Percentiles rank a stretch among this genome's conserved stretches.
Conservation (phyloP, 2,797 vertebrate genomes). For the Dromococcyx pavoninus region DNA sequence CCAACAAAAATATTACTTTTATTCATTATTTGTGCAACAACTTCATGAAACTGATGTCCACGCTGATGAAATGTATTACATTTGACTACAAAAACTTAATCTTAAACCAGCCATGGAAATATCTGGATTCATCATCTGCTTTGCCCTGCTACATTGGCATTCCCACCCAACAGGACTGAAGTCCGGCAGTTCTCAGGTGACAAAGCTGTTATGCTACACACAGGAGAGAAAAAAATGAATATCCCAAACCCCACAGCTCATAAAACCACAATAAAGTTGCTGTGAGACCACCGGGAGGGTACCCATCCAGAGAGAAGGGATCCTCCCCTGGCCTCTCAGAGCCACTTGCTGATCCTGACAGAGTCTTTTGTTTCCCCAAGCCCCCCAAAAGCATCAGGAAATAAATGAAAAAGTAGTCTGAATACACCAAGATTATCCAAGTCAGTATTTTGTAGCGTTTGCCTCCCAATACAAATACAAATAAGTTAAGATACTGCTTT, state of each 20-base stretch:
- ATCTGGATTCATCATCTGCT: not conserved
- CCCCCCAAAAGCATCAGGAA: not conserved
- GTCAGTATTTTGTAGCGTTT: not conserved
- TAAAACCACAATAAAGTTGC: not conserved
- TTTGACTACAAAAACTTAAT: not conserved
- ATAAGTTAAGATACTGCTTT: not conserved
- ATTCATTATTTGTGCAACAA: not conserved
- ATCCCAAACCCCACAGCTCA: not conserved
- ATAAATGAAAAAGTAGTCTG: not conserved
- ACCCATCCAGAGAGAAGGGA: not conserved
- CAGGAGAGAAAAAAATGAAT: not conserved
- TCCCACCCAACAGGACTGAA: not conserved
- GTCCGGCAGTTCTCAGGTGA: not conserved
- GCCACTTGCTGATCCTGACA: not conserved
- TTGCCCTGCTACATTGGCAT: not conserved
- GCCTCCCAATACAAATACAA: not conserved
- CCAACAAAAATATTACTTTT: slow-evolving; percentile 26
- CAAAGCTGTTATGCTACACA: not conserved
- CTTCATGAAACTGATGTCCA: not conserved
- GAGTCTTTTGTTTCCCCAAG: not conserved
- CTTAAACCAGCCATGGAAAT: not conserved
- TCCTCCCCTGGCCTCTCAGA: not conserved
- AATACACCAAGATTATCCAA: not conserved
- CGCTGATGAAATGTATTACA: not conserved
- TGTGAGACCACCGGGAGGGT: fast-evolving